Evolutionary conservation across 2,797 vertebrate genomes (phyloP).

Genomic region (Coendou prehensilis): DNA sequence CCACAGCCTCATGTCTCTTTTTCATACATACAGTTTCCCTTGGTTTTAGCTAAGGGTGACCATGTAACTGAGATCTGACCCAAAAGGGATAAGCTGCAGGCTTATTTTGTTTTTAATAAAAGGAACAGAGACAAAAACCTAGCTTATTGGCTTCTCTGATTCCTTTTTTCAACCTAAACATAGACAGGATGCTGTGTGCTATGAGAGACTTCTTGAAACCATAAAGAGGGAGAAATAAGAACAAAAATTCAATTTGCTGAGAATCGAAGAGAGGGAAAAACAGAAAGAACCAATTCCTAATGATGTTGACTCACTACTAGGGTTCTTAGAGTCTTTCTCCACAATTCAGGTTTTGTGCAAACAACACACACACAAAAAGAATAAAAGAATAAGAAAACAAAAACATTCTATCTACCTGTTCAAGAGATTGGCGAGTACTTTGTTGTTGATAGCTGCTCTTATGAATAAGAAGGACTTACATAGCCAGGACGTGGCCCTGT

Average conservation of each 20-base stretch:
- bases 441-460: not conserved
- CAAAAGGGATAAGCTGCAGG: not conserved
- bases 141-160: not conserved
- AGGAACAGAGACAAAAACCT: not conserved
- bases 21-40: not conserved
- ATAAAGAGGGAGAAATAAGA: not conserved
- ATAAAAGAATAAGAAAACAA: not conserved
- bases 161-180: not conserved
- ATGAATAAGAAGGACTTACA: not conserved
- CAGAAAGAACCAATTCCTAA: not conserved
- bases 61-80: not conserved
- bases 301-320: not conserved
- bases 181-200: not conserved
- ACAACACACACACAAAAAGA: not conserved
- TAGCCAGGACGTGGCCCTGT: not conserved
- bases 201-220: not conserved
- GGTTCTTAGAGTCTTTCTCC: not conserved
- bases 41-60: not conserved
- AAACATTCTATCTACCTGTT: not conserved
- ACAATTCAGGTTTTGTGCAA: not conserved
- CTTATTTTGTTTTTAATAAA: not conserved
- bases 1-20: not conserved
- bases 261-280: not conserved
- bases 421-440: not conserved
- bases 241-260: not conserved